Evolutionary conservation across 2,113 vertebrate genomes (phyloP), one percentile per base, ranked within the genome.

Genomic region (Nannobrachium achirus): DNA sequence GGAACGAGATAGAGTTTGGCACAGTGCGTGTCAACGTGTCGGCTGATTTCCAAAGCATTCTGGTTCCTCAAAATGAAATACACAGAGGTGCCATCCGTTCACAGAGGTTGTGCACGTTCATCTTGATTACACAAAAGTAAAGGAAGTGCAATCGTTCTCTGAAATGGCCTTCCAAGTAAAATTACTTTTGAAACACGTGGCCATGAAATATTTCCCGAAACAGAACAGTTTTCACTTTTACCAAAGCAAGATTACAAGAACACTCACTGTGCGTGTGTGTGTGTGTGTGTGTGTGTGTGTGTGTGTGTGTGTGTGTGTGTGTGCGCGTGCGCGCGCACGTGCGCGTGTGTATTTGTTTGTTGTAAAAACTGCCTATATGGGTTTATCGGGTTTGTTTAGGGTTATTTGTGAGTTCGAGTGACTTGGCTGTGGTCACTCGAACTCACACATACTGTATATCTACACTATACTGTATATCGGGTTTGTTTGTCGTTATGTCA

Each of bases 161-260:
- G n/a, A 0, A 39, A 16, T 19, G 25, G 33, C 4, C 2, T 19
- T 11, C 7, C 1, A 15, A 39, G 11, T 64, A 14, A 57, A 57
- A 11, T 9, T 18, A 8, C 56, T 79, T 78, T 75, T 64, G 73
- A 73, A 83, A 83, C 9, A 15, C 0, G 0, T 53, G 81, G 49
- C 51, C 51, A 7, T 44, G 2, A 25, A 13, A 41, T 15, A 6
- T 79, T 76, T 74, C 42, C 63, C n/a, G 16, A 1, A 16, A 71
- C 69, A 75, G 63, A 41, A 73, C 71, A 18, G 1, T 0, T 56
- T 59, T 38, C 13, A 52, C 38, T 60, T 80, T 49, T 70, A 57
- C 55, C 8, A 16, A n/a, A 50, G 48, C n/a, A 33, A 33, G 25
- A 33, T 33, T 33, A n/a, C n/a, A n/a, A n/a, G n/a, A n/a, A n/a